phyloP scores from a whole-genome alignment of 2,888 invertebrate genomes.

The Drosophila parthenogenetica region DNA sequence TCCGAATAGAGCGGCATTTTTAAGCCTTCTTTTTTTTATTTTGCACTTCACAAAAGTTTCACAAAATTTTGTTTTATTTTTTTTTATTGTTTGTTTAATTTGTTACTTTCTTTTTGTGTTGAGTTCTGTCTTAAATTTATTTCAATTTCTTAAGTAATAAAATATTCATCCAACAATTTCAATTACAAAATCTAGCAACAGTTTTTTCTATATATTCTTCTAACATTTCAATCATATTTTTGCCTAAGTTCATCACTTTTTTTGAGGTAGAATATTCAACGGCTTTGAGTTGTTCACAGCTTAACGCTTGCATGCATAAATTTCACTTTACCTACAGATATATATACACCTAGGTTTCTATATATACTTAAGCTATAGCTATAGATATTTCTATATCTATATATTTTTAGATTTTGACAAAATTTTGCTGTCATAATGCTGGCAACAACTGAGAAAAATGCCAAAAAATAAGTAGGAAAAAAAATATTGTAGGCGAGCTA shows the following conservation, averaged over 20 bases:
- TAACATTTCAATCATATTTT: constrained; percentile 15
- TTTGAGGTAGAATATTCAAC: constrained; percentile 13
- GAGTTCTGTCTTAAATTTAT: no score
- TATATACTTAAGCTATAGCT: constrained; percentile 12
- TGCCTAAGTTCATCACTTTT: constrained; percentile 6
- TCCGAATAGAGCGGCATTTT: constrained; percentile 90
- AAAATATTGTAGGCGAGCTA: constrained; percentile 10
- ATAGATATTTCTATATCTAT: constrained; percentile 9
- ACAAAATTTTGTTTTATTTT: constrained; percentile 24
- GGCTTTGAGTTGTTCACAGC: constrained; percentile 54
- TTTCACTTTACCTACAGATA: constrained; percentile 8
- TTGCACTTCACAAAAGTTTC: constrained; percentile 38
- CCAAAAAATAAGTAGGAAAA: background rate
- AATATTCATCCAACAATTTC: no score
- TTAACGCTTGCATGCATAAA: constrained; percentile 62
- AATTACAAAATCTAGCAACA: background rate
- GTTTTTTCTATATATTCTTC: background rate
- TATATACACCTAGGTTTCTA: background rate
- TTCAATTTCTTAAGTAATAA: no score
- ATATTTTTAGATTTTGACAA: constrained; percentile 33
- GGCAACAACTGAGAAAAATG: constrained; percentile 30
- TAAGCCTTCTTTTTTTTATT: background rate
- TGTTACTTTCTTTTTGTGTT: no score
- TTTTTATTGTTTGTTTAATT: constrained; percentile 2
- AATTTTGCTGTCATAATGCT: constrained; percentile 51